A percentile compares a stretch with the other conserved stretches of the same genome.
These are phyloP conservation scores for Tetragonula clypearis DNA, from an alignment of 1,140 invertebrate species.

Conservation along the genomic window DNA sequence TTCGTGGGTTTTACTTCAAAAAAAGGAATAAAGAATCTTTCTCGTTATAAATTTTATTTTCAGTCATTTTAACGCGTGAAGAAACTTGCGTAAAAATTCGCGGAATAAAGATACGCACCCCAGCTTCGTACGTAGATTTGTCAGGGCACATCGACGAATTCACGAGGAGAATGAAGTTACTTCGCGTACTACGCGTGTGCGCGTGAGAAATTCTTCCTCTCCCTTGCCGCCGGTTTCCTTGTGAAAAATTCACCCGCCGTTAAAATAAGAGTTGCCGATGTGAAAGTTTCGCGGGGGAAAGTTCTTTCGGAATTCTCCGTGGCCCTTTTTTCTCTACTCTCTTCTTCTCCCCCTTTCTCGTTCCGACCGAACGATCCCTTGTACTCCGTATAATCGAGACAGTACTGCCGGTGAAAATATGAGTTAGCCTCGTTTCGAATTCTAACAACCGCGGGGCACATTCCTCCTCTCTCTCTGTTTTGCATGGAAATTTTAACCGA, in stretches of 20 bases:
- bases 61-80: not conserved
- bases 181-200: not conserved
- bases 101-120: not conserved
- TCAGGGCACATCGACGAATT: constrained; percentile 9
- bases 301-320: constrained; percentile 16
- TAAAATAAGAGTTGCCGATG: constrained; percentile 50
- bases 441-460: not conserved
- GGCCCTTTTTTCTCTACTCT: not conserved
- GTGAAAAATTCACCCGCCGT: constrained; percentile 38
- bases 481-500: not conserved
- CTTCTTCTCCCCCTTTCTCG: not conserved
- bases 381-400: constrained; percentile 42
- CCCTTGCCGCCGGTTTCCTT: not conserved
- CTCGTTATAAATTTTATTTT: not conserved
- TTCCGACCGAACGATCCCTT: constrained; percentile 15
- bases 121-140: not conserved
- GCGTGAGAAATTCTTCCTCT: constrained; percentile 30
- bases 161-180: constrained; percentile 14
- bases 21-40: not conserved
- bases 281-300: constrained; percentile 24
- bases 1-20: not conserved
- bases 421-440: constrained; percentile 17
- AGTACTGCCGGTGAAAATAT: not conserved
- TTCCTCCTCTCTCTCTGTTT: not conserved
- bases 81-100: too few species aligned